Evolutionary conservation across 2,888 invertebrate genomes (phyloP), one percentile per base, ranked within the genome.

Genomic region (Sarcophaga variegata): DNA sequence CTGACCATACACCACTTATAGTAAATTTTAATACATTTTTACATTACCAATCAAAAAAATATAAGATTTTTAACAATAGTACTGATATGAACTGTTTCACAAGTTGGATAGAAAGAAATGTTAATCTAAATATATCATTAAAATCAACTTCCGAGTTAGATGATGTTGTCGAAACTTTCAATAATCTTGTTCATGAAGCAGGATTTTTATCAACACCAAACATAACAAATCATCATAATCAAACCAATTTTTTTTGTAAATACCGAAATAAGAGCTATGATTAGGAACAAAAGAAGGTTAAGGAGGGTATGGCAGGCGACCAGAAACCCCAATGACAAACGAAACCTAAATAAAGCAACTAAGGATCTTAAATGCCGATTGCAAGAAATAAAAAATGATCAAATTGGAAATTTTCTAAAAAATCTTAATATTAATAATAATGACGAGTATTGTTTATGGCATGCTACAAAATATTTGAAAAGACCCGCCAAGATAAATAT

Each of bases 251-350:
- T 37, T n/a, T 63, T 63, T 63, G 22, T 63, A 6, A 22, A 63
- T 22, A 69, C 37, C 37, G 78, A 78, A 45, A 67, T 78, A 27
- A 59, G 66, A 54, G 4, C 12, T 8, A 60, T 78, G 22, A 78
- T 78, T 69, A 66, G 49, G 2, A 54, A 47, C 64, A 72, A 81
- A 66, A 37, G 37, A 37, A 37, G 37, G 37, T 37, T 37, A 37
- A 37, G 37, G 37, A 37, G 37, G 37, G 27, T 74, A 20, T 74
- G 72, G 66, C 72, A 62, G 72, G 72, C 27, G 37, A 60, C 37
- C 72, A 66, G 81, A 81, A 72, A 81, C 22, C 74, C 74, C 8
- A 72, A 64, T 11, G 66, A 81, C 60, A 81, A 81, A 60, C 67
- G 22, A 37, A 72, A 49, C 27, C 60, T 81, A 45, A 81, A 72